These are phyloP conservation scores for sheep (Ovis aries) DNA, from an alignment of 2,113 vertebrate genomes.

Conservation along the genomic window DNA sequence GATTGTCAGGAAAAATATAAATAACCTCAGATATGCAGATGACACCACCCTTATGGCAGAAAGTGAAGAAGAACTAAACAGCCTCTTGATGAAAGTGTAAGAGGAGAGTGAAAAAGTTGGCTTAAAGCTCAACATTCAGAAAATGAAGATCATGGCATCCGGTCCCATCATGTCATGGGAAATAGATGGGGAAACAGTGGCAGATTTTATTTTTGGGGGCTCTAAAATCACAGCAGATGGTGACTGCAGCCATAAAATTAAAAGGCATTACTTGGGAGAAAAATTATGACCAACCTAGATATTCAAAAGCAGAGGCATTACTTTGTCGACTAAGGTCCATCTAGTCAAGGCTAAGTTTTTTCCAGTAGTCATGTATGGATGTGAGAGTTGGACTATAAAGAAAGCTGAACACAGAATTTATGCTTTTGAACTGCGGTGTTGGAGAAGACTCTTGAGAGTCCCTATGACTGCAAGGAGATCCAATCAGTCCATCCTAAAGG, in stretches of 20 bases:
- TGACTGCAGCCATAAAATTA: background rate
- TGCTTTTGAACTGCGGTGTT: background rate
- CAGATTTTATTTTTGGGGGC: accelerated
- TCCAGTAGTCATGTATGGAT: background rate
- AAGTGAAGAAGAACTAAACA: background rate
- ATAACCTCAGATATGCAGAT: background rate
- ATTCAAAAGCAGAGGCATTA: background rate
- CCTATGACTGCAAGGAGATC: background rate
- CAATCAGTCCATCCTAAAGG: background rate
- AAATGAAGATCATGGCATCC: background rate
- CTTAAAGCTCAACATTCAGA: too few relatives aligned
- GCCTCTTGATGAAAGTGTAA: background rate
- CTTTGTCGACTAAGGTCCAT: accelerated
- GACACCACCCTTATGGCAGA: background rate
- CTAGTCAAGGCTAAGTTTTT: background rate
- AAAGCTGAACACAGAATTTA: background rate
- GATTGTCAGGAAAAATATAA: background rate
- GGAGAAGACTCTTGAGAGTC: background rate
- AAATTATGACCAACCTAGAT: background rate
- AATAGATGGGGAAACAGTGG: background rate
- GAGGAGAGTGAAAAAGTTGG: too few relatives aligned
- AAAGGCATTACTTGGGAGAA: background rate
- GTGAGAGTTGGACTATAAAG: background rate
- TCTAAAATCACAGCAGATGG: background rate
- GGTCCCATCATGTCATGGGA: background rate